A percentile compares a stretch with the other conserved stretches of the same genome.
Conservation (phyloP, 2,113 vertebrate species). For the Thamnophis sirtalis region DNA sequence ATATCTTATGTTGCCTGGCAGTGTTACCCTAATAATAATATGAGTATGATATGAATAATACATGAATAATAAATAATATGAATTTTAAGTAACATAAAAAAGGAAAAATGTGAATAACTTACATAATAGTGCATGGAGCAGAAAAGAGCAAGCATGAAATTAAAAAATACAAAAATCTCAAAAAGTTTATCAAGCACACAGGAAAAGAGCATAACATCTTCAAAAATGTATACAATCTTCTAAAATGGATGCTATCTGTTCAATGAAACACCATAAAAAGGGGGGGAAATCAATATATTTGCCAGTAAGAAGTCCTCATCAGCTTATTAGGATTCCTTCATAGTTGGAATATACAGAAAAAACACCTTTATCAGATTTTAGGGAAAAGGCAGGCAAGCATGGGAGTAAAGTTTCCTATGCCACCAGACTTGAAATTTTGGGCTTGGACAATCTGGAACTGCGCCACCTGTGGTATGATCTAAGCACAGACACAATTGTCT, state of each 20-base stretch:
- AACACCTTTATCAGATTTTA: background rate
- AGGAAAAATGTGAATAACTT: background rate
- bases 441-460: too few species aligned
- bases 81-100: background rate
- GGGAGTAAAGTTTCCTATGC: background rate
- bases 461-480: too few species aligned
- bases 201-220: background rate
- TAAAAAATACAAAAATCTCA: background rate
- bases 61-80: background rate
- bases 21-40: background rate
- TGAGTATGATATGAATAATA: background rate
- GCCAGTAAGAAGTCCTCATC: background rate
- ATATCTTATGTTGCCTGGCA: background rate
- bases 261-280: background rate
- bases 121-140: background rate
- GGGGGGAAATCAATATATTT: background rate
- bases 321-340: background rate
- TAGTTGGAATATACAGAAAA: background rate
- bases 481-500: too few species aligned
- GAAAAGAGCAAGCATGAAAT: background rate
- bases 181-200: background rate
- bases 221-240: background rate
- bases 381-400: background rate
- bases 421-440: too few species aligned
- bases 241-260: background rate